phyloP scores from a whole-genome alignment of 1,140 invertebrate species.

The Parasteatoda tepidariorum region DNA sequence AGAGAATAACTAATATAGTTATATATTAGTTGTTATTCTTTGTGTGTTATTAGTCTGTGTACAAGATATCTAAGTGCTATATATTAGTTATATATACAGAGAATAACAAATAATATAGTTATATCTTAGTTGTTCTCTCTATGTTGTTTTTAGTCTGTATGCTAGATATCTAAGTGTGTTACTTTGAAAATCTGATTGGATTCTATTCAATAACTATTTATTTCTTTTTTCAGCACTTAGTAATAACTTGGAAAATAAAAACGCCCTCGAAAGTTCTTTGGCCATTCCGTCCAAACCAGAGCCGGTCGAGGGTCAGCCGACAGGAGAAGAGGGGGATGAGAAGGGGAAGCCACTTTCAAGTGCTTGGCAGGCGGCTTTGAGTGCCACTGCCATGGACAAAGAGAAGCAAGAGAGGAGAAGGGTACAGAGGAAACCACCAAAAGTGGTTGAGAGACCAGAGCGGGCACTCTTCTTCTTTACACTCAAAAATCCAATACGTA shows the following conservation, averaged over 20 bases:
- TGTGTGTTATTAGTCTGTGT: too few relatives aligned
- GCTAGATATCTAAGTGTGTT: too few relatives aligned
- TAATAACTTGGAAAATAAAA: neutral
- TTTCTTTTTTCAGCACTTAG: too few relatives aligned
- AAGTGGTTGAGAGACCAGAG: conserved; percentile 86
- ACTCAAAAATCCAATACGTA: conserved; percentile 93
- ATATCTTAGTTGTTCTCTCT: too few relatives aligned
- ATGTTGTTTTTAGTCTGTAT: too few relatives aligned
- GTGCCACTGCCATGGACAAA: conserved; percentile 53
- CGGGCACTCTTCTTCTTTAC: conserved; percentile 92
- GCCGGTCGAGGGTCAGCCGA: neutral
- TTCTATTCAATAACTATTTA: too few relatives aligned
- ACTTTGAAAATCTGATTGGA: too few relatives aligned
- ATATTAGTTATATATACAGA: too few relatives aligned
- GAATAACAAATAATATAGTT: too few relatives aligned
- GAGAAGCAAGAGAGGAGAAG: conserved; percentile 46
- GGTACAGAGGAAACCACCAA: conserved; percentile 77
- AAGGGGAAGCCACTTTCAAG: conserved; percentile 67
- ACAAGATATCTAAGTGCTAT: too few relatives aligned
- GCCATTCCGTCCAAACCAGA: neutral
- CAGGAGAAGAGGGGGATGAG: neutral
- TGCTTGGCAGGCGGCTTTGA: conserved; percentile 70
- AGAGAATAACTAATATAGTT: too few relatives aligned
- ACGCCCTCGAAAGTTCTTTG: neutral
- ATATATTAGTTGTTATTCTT: too few relatives aligned